Conservation (phyloP, 35 echinoderm and acorn worm species). For the Heliocidaris tuberculata region DNA sequence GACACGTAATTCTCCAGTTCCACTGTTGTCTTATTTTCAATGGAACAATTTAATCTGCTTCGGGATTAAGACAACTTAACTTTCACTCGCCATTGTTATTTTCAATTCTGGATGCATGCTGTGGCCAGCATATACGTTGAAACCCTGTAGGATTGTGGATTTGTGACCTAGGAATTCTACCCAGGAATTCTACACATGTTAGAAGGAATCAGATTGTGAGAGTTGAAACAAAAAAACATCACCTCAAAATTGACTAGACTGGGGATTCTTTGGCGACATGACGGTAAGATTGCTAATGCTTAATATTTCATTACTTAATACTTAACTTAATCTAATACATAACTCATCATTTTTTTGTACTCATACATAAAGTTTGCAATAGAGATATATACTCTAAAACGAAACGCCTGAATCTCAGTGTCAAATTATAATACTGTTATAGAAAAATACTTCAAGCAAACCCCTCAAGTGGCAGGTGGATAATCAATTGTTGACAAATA, state of each 20-base stretch:
- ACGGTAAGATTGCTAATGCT: not conserved
- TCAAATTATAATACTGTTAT: too few relatives aligned
- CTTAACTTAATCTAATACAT: too few relatives aligned
- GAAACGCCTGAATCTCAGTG: too few relatives aligned
- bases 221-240: not conserved
- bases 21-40: not conserved
- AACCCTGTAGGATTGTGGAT: not conserved
- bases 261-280: not conserved
- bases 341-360: too few relatives aligned
- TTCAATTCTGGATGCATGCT: not conserved
- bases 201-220: not conserved
- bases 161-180: not conserved
- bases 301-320: not conserved
- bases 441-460: too few relatives aligned
- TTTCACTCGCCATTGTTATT: not conserved
- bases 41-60: not conserved
- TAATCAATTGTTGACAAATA: too few relatives aligned
- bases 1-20: not conserved
- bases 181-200: constrained; percentile 1
- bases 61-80: not conserved
- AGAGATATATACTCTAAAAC: too few relatives aligned
- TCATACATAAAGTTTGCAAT: too few relatives aligned
- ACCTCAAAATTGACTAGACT: not conserved
- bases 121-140: not conserved
- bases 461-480: too few relatives aligned